phyloP scores from a whole-genome alignment of 1,140 invertebrate genomes.

The Oscheius sp. region DNA sequence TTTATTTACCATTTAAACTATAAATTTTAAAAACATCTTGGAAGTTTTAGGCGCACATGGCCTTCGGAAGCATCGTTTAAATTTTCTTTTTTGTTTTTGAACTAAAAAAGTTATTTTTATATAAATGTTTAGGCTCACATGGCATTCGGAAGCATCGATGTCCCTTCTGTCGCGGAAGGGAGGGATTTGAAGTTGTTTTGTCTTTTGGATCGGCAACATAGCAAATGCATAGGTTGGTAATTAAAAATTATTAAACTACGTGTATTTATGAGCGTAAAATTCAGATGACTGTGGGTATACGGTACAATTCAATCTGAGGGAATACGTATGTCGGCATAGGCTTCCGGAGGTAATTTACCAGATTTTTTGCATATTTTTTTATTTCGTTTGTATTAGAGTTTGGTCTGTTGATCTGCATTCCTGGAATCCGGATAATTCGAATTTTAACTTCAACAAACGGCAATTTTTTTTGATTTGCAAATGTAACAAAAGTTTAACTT shows the following conservation, averaged over 20 bases:
- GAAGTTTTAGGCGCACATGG: slow-evolving; percentile 59
- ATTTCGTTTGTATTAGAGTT: no score
- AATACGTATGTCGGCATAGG: slow-evolving; percentile 53
- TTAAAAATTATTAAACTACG: not conserved
- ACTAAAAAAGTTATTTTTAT: no score
- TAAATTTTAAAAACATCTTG: no score
- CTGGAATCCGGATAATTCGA: no score
- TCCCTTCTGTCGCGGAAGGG: slow-evolving; percentile 55
- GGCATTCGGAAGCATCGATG: slow-evolving; percentile 58
- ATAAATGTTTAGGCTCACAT: slow-evolving; percentile 60
- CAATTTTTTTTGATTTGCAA: no score
- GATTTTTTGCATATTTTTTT: not conserved
- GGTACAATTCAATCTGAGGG: slow-evolving; percentile 60
- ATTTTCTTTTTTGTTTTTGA: no score
- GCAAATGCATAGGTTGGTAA: slow-evolving; percentile 46
- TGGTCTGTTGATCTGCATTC: no score
- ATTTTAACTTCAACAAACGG: no score
- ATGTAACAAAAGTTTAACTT: no score
- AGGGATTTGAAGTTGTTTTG: slow-evolving; percentile 56
- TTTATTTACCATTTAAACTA: not conserved
- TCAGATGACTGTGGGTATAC: slow-evolving; percentile 48
- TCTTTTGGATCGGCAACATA: slow-evolving; percentile 51
- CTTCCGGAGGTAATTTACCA: slow-evolving; percentile 28
- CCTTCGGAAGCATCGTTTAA: slow-evolving; percentile 58
- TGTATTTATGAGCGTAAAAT: not conserved